Evolutionary conservation across 2,113 vertebrate species (phyloP).

Genomic region (Neoarius graeffei): DNA sequence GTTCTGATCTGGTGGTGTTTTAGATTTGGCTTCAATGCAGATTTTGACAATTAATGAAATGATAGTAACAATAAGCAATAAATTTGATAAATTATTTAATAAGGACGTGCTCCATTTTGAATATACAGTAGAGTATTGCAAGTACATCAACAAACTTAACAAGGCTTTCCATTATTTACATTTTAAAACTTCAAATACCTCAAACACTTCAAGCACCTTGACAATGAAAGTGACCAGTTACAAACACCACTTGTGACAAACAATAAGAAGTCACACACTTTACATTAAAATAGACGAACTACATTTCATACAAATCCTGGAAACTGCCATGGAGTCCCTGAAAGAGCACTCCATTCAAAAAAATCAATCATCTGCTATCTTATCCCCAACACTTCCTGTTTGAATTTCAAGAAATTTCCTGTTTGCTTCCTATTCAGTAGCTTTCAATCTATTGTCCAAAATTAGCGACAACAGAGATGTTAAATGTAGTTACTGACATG

Average conservation of each 20-base stretch:
- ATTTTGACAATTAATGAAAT: neutral
- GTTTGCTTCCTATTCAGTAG: constrained; percentile 2
- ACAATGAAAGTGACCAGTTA: neutral
- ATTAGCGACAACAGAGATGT: neutral
- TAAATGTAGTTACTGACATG: neutral
- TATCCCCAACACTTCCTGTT: constrained; percentile 10
- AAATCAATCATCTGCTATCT: constrained; percentile 13
- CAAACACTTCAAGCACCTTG: neutral
- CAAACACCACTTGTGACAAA: neutral
- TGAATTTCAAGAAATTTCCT: neutral
- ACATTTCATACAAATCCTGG: neutral
- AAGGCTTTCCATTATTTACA: neutral
- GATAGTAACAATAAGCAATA: neutral
- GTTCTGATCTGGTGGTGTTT: neutral
- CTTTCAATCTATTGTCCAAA: neutral
- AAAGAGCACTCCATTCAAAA: constrained; percentile 2
- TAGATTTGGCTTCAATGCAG: neutral
- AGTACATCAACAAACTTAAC: neutral
- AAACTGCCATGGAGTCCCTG: constrained; percentile 1
- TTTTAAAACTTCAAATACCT: neutral
- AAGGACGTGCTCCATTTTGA: neutral
- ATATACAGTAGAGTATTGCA: neutral
- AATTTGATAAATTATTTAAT: neutral
- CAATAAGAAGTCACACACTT: neutral
- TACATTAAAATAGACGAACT: neutral